Evolutionary conservation across 1,140 invertebrate species (phyloP).

Genomic region (Drepana arcuata): DNA sequence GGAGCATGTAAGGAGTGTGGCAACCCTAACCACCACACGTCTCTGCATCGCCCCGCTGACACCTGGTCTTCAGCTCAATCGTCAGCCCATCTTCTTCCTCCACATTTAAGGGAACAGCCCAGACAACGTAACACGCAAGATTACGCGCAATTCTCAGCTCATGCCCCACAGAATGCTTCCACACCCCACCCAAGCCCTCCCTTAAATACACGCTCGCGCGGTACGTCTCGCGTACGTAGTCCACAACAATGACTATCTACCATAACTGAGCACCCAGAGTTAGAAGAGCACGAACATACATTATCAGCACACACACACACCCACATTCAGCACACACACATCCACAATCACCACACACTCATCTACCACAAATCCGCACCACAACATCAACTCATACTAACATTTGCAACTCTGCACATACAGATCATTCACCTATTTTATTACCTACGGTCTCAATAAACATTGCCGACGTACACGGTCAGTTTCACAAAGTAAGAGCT

Average conservation of each 20-base stretch:
- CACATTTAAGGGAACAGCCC: too few species aligned
- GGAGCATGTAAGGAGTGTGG: not conserved
- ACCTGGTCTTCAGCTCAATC: too few species aligned
- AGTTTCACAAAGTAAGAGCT: constrained; percentile 1
- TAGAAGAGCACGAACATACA: not conserved
- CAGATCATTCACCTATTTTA: not conserved
- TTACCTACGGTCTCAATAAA: constrained; percentile 1
- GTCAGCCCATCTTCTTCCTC: too few species aligned
- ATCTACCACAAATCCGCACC: not conserved
- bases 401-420: not conserved
- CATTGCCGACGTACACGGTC: constrained; percentile 2
- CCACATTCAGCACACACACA: not conserved
- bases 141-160: not conserved
- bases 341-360: not conserved
- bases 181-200: not conserved
- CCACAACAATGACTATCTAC: not conserved
- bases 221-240: not conserved
- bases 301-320: not conserved
- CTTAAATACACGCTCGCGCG: not conserved
- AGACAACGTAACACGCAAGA: not conserved
- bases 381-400: not conserved
- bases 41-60: not conserved
- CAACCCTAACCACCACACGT: not conserved
- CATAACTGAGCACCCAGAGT: not conserved
- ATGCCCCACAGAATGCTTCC: not conserved